A percentile compares a stretch with the other conserved stretches of the same genome.
Conservation (phyloP, 1,140 invertebrate species). For the Drosophila melanica region DNA sequence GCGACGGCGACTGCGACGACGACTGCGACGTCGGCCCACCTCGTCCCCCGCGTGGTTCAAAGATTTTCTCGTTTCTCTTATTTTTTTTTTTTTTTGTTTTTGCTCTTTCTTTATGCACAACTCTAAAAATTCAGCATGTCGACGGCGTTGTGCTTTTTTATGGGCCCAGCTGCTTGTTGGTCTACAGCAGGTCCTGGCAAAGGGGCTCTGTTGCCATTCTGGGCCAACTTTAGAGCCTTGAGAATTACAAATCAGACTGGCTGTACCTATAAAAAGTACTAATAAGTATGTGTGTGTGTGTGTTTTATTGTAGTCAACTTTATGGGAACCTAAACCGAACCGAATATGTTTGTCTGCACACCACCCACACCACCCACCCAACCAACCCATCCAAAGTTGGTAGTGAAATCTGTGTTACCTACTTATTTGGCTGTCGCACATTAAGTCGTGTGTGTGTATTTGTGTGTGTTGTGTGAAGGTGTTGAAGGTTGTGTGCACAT, state of each 20-base stretch:
- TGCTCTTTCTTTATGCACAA: constrained; percentile 52
- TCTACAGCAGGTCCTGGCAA: neutral
- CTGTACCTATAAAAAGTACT: constrained; percentile 75
- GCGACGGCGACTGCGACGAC: too few relatives aligned
- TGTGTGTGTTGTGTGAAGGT: too few relatives aligned
- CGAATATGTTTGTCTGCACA: constrained; percentile 15
- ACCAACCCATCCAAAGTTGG: neutral
- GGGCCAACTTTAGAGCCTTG: constrained; percentile 72
- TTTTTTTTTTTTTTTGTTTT: constrained; percentile 3
- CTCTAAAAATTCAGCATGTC: constrained; percentile 65
- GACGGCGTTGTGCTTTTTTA: constrained; percentile 65
- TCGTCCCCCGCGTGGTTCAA: neutral
- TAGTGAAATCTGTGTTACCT: constrained; percentile 40
- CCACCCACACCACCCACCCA: neutral
- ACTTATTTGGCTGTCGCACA: neutral
- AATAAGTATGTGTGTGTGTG: constrained; percentile 78
- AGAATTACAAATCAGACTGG: constrained; percentile 80
- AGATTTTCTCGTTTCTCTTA: neutral
- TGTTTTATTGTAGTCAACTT: constrained; percentile 78
- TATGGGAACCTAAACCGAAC: constrained; percentile 47
- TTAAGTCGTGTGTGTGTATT: too few relatives aligned
- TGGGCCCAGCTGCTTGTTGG: constrained; percentile 68
- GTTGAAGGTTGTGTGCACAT: neutral
- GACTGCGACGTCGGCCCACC: too few relatives aligned
- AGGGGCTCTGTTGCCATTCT: constrained; percentile 13